phyloP scores from a whole-genome alignment of 1,140 invertebrate species.

The Drosophila murphyi region DNA sequence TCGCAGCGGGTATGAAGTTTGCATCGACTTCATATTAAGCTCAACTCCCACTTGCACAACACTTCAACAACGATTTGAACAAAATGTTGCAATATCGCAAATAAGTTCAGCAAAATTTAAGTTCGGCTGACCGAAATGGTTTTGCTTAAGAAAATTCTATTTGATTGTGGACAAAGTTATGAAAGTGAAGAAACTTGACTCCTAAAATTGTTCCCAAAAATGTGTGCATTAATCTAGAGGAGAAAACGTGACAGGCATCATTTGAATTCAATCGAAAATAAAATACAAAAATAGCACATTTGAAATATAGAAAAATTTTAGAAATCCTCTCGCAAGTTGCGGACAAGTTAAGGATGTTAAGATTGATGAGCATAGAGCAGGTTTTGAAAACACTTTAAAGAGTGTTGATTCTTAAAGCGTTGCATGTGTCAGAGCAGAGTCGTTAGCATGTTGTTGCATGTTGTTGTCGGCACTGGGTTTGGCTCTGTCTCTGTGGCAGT shows the following conservation, averaged over 20 bases:
- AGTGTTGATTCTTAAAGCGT: constrained; percentile 13
- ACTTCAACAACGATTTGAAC: background rate
- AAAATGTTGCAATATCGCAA: background rate
- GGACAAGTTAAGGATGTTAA: too few species aligned
- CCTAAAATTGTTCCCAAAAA: background rate
- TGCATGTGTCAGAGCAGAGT: constrained; percentile 55
- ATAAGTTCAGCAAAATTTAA: background rate
- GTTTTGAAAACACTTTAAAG: too few species aligned
- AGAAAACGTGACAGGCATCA: too few species aligned
- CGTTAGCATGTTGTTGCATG: constrained; percentile 48
- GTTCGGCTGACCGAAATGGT: background rate
- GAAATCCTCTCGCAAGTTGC: too few species aligned
- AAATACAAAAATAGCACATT: too few species aligned
- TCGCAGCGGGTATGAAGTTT: constrained; percentile 1
- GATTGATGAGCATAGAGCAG: too few species aligned
- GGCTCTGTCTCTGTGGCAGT: constrained; percentile 30
- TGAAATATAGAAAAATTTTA: too few species aligned
- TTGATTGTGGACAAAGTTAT: background rate
- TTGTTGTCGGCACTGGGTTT: constrained; percentile 10
- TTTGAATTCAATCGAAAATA: too few species aligned
- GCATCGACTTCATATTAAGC: background rate
- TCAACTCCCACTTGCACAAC: background rate
- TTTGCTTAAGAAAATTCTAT: background rate
- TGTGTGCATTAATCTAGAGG: too few species aligned
- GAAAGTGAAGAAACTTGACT: background rate